Evolutionary conservation across 2,113 vertebrate genomes (phyloP), one percentile per base, ranked within the genome.

Genomic region (Carettochelys insculpta): DNA sequence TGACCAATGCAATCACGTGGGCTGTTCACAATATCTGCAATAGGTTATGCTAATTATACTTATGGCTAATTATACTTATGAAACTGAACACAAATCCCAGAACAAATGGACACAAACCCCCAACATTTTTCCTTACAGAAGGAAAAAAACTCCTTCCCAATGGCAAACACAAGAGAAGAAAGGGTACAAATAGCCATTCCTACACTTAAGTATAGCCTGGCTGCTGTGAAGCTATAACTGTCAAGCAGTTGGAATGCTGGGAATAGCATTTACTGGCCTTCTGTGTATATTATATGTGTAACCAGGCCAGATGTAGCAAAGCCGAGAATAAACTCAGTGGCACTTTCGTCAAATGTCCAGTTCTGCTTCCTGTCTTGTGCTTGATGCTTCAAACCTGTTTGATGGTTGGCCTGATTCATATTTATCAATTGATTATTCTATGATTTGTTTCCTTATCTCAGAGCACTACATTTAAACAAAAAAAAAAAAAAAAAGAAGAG

Each of bases 271-370:
- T 94, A 80, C 91, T 50, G 61, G 5, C 81, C 77, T 29, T 91
- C 71, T 90, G 86, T 80, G 90, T 95, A 93, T 41, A 34, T 27
- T 1, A 3, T 0, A 2, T 25, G 87, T 86, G 50, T 80, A 91
- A n/a, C 0, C 83, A 11, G 80, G n/a, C 71, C 82, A 22, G 17
- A 2, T 1, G 0, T 1, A 20, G 77, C 91, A 47, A 79, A 88
- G 0, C 45, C 41, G 38, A 50, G n/a, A 75, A 53, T 77, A 94
- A 93, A 75, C 87, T 88, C 92, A 73, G 89, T 86, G 79, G 93
- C 92, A 92, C 90, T 96, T 96, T 95, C 80, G 71, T 71, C 94
- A 95, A 61, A 93, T 1, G 54, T 38, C 61, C 51, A 6, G 4
- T 4, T 58, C 22, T 75, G 24, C 41, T 75, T 75, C 41, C 25